Evolutionary conservation across 2,888 invertebrate species (phyloP).

Genomic region (Eudemis profundana): DNA sequence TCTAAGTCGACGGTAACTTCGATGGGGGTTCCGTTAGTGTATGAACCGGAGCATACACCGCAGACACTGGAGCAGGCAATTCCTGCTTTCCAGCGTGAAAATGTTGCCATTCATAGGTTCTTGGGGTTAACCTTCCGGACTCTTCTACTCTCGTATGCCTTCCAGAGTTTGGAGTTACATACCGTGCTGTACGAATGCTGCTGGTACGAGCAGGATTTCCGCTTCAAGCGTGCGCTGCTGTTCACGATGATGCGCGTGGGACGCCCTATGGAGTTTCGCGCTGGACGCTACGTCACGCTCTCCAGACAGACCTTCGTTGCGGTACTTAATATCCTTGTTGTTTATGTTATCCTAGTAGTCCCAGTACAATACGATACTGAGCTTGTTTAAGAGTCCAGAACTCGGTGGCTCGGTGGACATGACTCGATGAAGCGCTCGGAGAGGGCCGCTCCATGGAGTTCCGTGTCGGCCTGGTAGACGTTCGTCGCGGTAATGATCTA

Average conservation of each 20-base stretch:
- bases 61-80: too few species aligned
- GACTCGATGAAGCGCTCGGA: too few species aligned
- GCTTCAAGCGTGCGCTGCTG: slow-evolving; percentile 72
- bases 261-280: slow-evolving; percentile 72
- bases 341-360: background rate
- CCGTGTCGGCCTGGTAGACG: background rate
- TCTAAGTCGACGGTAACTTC: too few species aligned
- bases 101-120: too few species aligned
- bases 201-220: slow-evolving; percentile 71
- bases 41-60: too few species aligned
- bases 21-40: too few species aligned
- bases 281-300: slow-evolving; percentile 77
- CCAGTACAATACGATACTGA: too few species aligned
- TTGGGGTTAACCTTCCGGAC: too few species aligned
- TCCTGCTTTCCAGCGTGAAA: too few species aligned
- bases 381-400: too few species aligned
- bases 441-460: too few species aligned
- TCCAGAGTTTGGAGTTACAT: slow-evolving; percentile 74
- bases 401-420: too few species aligned
- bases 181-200: slow-evolving; percentile 68
- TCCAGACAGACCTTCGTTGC: slow-evolving; percentile 80
- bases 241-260: slow-evolving; percentile 80
- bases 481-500: background rate
- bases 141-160: slow-evolving; percentile 19
- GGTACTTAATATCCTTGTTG: slow-evolving; percentile 58